phyloP scores from a whole-genome alignment of 1,140 invertebrate species.

The Zaprionus ornatus region DNA sequence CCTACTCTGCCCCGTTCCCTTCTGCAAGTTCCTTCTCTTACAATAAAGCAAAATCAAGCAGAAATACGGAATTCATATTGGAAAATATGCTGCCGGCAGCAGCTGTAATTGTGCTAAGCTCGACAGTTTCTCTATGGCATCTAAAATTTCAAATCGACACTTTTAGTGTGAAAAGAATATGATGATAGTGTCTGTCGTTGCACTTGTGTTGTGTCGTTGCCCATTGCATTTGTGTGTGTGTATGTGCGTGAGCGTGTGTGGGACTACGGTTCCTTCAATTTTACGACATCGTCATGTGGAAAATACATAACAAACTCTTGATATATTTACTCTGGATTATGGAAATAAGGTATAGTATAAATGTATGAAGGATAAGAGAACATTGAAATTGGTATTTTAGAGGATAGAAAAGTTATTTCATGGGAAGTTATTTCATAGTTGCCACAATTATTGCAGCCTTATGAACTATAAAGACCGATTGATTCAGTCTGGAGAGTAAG shows the following conservation, averaged over 20 bases:
- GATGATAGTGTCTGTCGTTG: constrained; percentile 44
- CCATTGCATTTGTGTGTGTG: constrained; percentile 21
- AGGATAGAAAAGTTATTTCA: no score
- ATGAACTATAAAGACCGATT: no score
- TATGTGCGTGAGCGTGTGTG: constrained; percentile 45
- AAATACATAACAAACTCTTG: constrained; percentile 83
- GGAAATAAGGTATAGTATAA: constrained; percentile 81
- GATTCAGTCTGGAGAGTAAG: no score
- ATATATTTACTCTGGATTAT: constrained; percentile 83
- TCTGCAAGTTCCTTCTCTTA: neutral
- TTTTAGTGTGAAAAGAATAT: constrained; percentile 68
- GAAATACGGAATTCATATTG: constrained; percentile 13
- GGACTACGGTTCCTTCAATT: constrained; percentile 31
- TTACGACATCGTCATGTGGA: constrained; percentile 75
- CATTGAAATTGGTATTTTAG: no score
- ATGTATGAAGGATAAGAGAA: neutral
- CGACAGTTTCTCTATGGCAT: constrained; percentile 49
- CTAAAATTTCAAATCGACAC: constrained; percentile 52
- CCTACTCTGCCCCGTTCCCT: neutral
- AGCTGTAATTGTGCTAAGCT: constrained; percentile 58
- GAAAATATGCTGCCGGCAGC: constrained; percentile 31
- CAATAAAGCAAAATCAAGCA: neutral
- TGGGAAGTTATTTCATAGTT: no score
- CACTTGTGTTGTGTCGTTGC: constrained; percentile 33
- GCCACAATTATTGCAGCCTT: neutral